These are phyloP conservation scores for Heliothis virescens DNA, from an alignment of 1,140 invertebrate species.

Conservation along the genomic window DNA sequence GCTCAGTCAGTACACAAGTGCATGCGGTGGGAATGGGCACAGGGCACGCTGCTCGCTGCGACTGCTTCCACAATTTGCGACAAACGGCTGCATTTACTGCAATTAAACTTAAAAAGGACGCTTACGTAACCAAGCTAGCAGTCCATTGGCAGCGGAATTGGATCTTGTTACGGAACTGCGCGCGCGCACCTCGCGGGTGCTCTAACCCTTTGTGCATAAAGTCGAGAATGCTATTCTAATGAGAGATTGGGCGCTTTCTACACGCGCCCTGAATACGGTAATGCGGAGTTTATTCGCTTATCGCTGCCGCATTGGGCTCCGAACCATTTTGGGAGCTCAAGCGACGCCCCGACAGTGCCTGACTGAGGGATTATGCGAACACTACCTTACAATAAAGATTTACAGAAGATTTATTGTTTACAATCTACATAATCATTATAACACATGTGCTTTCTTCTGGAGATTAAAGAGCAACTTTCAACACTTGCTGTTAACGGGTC, in stretches of 20 bases:
- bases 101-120: slow-evolving; percentile 48
- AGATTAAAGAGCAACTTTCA: neutral
- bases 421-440: no score
- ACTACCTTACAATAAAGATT: slow-evolving; percentile 3
- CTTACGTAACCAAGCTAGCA: slow-evolving; percentile 50
- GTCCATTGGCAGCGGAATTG: slow-evolving; percentile 23
- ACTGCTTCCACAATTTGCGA: slow-evolving; percentile 28
- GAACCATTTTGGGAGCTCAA: slow-evolving; percentile 58
- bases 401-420: neutral
- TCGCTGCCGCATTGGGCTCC: slow-evolving; percentile 55
- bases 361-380: slow-evolving; percentile 51
- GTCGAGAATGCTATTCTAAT: slow-evolving; percentile 44
- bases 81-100: slow-evolving; percentile 36
- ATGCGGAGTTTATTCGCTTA: slow-evolving; percentile 59
- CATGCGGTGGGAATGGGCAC: slow-evolving; percentile 8
- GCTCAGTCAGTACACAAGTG: neutral
- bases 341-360: slow-evolving; percentile 32
- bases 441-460: no score
- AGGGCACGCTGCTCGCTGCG: neutral
- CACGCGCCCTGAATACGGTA: slow-evolving; percentile 61
- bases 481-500: neutral
- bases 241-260: slow-evolving; percentile 59
- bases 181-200: neutral
- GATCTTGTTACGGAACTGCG: slow-evolving; percentile 28
- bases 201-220: slow-evolving; percentile 25